Conservation (phyloP, 1,140 invertebrate genomes). For the Drosophila pallidifrons region DNA sequence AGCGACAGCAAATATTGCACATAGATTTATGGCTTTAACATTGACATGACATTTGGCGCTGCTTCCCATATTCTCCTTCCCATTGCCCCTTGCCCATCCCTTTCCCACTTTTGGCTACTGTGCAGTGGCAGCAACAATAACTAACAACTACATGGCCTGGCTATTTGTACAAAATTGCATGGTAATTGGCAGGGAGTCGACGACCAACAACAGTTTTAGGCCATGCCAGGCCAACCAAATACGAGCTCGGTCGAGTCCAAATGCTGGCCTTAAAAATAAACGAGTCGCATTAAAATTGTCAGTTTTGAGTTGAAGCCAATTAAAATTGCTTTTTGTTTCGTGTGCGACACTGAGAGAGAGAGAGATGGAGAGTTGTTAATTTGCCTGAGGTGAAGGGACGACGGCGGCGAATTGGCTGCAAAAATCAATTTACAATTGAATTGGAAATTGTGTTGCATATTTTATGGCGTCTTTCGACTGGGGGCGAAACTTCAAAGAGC, state of each 20-base stretch:
- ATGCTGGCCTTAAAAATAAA: constrained; percentile 32
- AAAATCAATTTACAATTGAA: constrained; percentile 54
- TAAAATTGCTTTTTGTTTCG: constrained; percentile 51
- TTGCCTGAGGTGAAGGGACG: background rate
- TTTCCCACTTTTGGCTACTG: background rate
- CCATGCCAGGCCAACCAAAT: constrained; percentile 2
- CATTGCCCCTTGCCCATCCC: background rate
- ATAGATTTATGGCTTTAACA: constrained; percentile 64
- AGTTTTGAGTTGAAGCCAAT: constrained; percentile 51
- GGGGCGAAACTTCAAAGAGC: constrained; percentile 34
- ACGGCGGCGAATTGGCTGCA: constrained; percentile 1
- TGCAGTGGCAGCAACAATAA: constrained; percentile 23
- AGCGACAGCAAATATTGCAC: constrained; percentile 51
- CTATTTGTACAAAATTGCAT: constrained; percentile 50
- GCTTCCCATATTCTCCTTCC: background rate
- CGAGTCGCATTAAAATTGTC: constrained; percentile 46
- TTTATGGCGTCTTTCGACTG: constrained; percentile 33
- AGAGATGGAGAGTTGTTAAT: background rate
- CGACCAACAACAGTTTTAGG: background rate
- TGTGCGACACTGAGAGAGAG: background rate
- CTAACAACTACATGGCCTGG: constrained; percentile 27
- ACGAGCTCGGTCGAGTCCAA: background rate
- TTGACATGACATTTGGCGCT: constrained; percentile 64
- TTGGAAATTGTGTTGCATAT: constrained; percentile 49
- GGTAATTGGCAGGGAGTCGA: constrained; percentile 37